Evolutionary conservation across 1,140 invertebrate genomes (phyloP).

Genomic region (Littorina saxatilis): DNA sequence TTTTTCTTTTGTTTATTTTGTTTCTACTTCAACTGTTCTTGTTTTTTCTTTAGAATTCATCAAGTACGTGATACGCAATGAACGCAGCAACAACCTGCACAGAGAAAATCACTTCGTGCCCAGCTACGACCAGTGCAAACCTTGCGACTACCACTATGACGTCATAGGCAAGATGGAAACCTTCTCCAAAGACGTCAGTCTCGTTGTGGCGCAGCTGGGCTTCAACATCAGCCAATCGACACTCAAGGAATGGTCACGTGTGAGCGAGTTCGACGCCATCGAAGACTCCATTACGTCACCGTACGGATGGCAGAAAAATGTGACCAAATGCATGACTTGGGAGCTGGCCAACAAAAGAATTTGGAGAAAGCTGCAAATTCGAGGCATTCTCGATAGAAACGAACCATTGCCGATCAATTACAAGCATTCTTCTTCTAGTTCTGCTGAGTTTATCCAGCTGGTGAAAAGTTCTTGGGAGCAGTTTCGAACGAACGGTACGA

Average conservation of each 20-base stretch:
- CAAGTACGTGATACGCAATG: slow-evolving; percentile 61
- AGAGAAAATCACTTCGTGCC: slow-evolving; percentile 64
- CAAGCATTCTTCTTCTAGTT: not conserved
- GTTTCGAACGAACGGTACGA: not conserved
- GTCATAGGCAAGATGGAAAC: slow-evolving; percentile 68
- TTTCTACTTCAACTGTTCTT: not conserved
- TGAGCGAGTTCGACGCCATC: slow-evolving; percentile 63
- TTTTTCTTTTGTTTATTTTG: too few species aligned
- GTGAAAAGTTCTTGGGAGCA: slow-evolving; percentile 19
- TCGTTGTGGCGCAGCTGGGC: slow-evolving; percentile 59
- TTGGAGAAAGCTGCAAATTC: slow-evolving; percentile 65
- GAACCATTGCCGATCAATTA: slow-evolving; percentile 48
- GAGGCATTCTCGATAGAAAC: slow-evolving; percentile 61
- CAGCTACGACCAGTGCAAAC: too few species aligned
- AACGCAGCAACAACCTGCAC: slow-evolving; percentile 46
- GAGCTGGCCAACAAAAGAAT: slow-evolving; percentile 56
- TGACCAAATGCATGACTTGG: slow-evolving; percentile 62
- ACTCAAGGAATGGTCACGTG: slow-evolving; percentile 51
- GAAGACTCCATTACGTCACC: slow-evolving; percentile 60
- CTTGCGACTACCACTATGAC: slow-evolving; percentile 64
- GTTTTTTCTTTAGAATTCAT: slow-evolving; percentile 56
- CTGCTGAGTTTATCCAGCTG: slow-evolving; percentile 29
- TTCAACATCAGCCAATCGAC: slow-evolving; percentile 52
- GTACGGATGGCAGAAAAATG: slow-evolving; percentile 50
- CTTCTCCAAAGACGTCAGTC: slow-evolving; percentile 60